These are phyloP conservation scores for Pammene aurita DNA, from an alignment of 2,888 invertebrate species.

Conservation along the genomic window DNA sequence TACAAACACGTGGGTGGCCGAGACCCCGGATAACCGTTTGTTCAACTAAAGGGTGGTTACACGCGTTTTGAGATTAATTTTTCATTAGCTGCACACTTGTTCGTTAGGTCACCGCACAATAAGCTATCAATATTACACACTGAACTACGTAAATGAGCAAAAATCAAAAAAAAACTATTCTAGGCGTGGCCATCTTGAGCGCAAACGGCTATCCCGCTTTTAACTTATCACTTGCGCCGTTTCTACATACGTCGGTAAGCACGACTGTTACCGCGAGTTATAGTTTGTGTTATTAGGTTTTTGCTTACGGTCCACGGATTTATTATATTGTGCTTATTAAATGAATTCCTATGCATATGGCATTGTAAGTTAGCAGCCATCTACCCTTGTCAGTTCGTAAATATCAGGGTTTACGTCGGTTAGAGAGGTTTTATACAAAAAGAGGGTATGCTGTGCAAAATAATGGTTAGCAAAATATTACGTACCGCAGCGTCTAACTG, in stretches of 20 bases:
- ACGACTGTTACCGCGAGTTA: conserved; percentile 35
- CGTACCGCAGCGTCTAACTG: too few species aligned
- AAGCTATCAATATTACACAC: too few species aligned
- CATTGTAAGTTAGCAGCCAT: conserved; percentile 27
- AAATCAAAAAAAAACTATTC: too few species aligned
- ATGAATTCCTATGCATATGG: conserved; percentile 23
- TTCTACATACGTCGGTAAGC: conserved; percentile 5
- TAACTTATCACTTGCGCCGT: conserved; percentile 12
- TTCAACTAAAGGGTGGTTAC: too few species aligned
- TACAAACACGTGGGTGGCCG: too few species aligned
- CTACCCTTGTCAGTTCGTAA: conserved; percentile 25
- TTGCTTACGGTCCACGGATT: conserved; percentile 31
- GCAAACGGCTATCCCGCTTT: too few species aligned
- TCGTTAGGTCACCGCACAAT: too few species aligned
- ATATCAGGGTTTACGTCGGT: conserved; percentile 8
- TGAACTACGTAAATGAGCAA: too few species aligned
- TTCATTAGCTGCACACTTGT: too few species aligned
- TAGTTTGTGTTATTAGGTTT: conserved; percentile 39
- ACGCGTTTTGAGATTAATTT: too few species aligned
- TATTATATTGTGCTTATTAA: conserved; percentile 39
- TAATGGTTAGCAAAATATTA: background rate
- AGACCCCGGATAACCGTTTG: too few species aligned
- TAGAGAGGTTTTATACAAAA: conserved; percentile 11
- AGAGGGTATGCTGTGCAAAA: background rate
- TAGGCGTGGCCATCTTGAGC: too few species aligned